Percentiles rank a stretch among this genome's conserved stretches.
Evolutionary conservation across 2,113 vertebrate genomes (phyloP).

Genomic region (Gallinago undulata): DNA sequence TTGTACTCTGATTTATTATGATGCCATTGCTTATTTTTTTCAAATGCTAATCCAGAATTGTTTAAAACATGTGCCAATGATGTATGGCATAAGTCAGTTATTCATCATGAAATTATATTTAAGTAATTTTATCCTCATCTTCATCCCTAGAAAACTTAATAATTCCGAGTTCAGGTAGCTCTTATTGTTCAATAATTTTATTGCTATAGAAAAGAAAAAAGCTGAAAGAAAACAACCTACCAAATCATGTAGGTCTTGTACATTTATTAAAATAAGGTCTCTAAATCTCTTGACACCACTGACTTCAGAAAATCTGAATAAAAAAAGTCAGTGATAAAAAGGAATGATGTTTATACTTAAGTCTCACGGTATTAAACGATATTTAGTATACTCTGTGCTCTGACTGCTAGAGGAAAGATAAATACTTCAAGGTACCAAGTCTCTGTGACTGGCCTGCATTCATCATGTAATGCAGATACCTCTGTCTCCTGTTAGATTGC

Average conservation of each 20-base stretch:
- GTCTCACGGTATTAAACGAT: background rate
- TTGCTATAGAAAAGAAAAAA: background rate
- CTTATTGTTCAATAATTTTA: background rate
- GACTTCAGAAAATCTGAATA: background rate
- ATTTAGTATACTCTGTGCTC: background rate
- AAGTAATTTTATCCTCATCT: background rate
- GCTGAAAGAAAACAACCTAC: background rate
- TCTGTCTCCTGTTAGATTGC: background rate
- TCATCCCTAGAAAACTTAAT: background rate
- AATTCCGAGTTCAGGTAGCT: background rate
- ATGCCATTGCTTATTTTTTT: background rate
- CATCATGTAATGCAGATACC: background rate
- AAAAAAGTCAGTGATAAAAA: background rate
- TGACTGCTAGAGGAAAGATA: background rate
- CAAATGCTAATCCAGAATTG: background rate
- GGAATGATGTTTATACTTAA: background rate
- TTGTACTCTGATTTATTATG: constrained; percentile 6
- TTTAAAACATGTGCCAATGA: background rate
- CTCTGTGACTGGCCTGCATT: background rate
- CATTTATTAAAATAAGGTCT: background rate
- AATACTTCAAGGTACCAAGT: background rate
- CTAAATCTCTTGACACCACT: background rate
- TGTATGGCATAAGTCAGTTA: background rate
- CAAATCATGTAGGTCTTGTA: background rate
- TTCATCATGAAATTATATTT: background rate